A percentile compares a stretch with the other conserved stretches of the same genome.
phyloP scores from a whole-genome alignment of 2,888 invertebrate species.

The Scrobipalpa atriplicella region DNA sequence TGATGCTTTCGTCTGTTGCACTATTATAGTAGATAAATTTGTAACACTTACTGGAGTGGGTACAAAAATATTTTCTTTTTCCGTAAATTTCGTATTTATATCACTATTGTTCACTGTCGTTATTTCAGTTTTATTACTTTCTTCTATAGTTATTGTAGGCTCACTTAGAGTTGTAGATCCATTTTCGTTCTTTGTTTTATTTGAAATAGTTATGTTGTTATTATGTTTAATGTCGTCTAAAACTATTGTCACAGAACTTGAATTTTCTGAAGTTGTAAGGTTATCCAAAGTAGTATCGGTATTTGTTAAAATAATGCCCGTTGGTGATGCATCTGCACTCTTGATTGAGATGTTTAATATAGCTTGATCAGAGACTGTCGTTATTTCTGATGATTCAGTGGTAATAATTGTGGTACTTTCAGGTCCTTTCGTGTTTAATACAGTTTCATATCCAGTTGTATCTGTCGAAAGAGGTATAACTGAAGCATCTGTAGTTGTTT shows the following conservation, averaged over 20 bases:
- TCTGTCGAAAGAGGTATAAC: slow-evolving; percentile 22
- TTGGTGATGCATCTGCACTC: not conserved
- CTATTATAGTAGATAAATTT: not conserved
- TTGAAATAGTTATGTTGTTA: not conserved
- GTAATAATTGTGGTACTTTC: slow-evolving; percentile 27
- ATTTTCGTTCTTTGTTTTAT: not conserved
- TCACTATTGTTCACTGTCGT: not conserved
- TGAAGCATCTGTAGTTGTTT: slow-evolving; percentile 4
- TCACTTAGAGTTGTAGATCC: not conserved
- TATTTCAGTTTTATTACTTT: not conserved
- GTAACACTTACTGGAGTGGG: not conserved
- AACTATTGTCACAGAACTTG: not conserved
- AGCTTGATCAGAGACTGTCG: not conserved
- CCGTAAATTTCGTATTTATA: not conserved
- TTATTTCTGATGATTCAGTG: slow-evolving; percentile 10
- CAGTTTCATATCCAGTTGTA: slow-evolving; percentile 17
- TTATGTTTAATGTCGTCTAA: not conserved
- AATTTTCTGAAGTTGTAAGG: not conserved
- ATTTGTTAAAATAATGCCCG: not conserved
- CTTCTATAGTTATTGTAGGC: slow-evolving; percentile 29
- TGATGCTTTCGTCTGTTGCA: not conserved
- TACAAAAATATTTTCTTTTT: not conserved
- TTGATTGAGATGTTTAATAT: not conserved
- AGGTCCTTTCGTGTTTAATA: slow-evolving; percentile 30
- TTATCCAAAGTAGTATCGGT: not conserved